These are phyloP conservation scores for Saccostrea echinata DNA, from an alignment of 1,140 invertebrate species.

Conservation along the genomic window DNA sequence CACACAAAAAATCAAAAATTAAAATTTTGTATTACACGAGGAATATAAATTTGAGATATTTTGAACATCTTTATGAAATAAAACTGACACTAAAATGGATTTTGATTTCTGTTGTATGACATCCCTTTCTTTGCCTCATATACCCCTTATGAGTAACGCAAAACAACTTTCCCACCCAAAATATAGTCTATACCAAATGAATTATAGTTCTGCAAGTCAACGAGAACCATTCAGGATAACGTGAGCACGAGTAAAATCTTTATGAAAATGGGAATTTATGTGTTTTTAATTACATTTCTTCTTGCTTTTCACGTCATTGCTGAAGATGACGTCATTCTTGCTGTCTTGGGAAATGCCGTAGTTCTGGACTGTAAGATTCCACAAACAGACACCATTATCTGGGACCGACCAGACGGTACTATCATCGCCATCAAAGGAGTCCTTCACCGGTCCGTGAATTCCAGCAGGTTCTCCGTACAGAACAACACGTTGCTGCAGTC, in stretches of 20 bases:
- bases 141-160: background rate
- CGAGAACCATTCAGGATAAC: background rate
- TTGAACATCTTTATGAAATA: background rate
- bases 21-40: no score
- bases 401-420: constrained; percentile 49
- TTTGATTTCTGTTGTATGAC: background rate
- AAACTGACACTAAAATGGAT: background rate
- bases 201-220: background rate
- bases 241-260: background rate
- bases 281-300: background rate
- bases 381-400: constrained; percentile 46
- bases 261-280: background rate
- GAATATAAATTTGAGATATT: background rate
- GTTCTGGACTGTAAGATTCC: constrained; percentile 44
- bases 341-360: constrained; percentile 50
- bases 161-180: constrained; percentile 19
- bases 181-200: background rate
- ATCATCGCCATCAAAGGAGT: constrained; percentile 58
- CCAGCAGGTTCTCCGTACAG: constrained; percentile 54
- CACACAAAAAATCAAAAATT: no score
- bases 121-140: background rate
- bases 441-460: constrained; percentile 25
- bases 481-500: constrained; percentile 46
- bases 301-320: background rate
- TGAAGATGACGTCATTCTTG: constrained; percentile 40